phyloP scores from a whole-genome alignment of 2,888 invertebrate genomes.

The Ochropleura plecta region DNA sequence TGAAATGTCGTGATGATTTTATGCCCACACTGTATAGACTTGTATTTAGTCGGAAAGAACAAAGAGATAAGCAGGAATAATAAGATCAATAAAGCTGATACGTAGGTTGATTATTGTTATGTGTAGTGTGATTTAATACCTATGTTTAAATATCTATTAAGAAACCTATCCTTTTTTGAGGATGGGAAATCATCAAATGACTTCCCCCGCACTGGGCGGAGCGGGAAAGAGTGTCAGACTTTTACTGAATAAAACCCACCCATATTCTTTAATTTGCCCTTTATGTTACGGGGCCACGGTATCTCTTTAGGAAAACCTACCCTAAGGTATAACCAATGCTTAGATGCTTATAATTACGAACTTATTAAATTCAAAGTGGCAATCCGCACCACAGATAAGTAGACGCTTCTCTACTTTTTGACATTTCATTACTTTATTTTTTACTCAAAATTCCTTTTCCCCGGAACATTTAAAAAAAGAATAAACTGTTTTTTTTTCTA shows the following conservation, averaged over 20 bases:
- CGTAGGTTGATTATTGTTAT: not conserved
- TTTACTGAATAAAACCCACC: too few relatives aligned
- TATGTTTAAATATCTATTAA: not conserved
- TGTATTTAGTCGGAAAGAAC: constrained; percentile 16
- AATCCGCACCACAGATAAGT: not conserved
- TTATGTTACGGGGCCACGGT: too few relatives aligned
- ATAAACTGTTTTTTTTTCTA: not conserved
- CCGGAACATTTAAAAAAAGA: not conserved
- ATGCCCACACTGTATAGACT: constrained; percentile 41
- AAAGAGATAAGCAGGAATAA: constrained; percentile 23
- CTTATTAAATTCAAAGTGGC: too few relatives aligned
- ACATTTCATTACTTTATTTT: not conserved
- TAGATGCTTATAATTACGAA: not conserved
- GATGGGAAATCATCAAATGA: too few relatives aligned
- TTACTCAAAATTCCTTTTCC: not conserved
- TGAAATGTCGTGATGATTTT: constrained; percentile 65
- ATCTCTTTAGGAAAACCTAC: too few relatives aligned
- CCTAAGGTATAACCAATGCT: not conserved
- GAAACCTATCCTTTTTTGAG: too few relatives aligned
- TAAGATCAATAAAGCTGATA: not conserved
- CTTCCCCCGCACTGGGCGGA: too few relatives aligned
- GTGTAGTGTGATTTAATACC: not conserved
- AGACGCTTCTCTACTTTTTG: not conserved
- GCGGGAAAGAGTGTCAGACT: too few relatives aligned
- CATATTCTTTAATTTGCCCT: too few relatives aligned